Percentiles rank a stretch among this genome's conserved stretches.
Evolutionary conservation across 2,113 vertebrate species (phyloP).

Genomic region (Galeopterus variegatus): DNA sequence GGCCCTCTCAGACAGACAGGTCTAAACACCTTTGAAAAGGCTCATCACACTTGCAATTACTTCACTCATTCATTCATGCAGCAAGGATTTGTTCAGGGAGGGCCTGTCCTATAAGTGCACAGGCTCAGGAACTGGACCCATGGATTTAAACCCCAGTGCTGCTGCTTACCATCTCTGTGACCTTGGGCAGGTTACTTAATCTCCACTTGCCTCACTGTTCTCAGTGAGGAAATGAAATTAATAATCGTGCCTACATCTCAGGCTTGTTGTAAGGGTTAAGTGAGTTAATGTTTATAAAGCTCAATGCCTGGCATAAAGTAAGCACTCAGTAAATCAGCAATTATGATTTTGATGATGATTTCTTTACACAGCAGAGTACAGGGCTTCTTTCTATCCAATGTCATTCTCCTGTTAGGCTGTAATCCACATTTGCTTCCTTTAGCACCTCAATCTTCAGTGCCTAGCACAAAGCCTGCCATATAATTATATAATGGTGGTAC

Average conservation of each 20-base stretch:
- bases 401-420: background rate
- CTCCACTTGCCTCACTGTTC: background rate
- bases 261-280: background rate
- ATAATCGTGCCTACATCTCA: background rate
- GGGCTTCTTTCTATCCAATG: background rate
- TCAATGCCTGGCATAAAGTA: background rate
- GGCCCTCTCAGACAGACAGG: background rate
- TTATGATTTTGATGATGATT: background rate
- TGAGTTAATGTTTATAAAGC: background rate
- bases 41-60: background rate
- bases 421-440: background rate
- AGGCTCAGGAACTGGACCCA: background rate
- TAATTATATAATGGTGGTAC: background rate
- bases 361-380: background rate
- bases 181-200: background rate
- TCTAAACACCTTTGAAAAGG: background rate
- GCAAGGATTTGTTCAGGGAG: background rate
- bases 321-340: background rate
- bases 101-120: background rate
- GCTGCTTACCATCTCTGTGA: background rate
- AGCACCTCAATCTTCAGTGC: background rate
- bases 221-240: slow-evolving; percentile 21
- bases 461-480: background rate
- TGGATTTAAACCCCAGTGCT: background rate
- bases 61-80: background rate